Evolutionary conservation across 2,888 invertebrate species (phyloP), one percentile per base, ranked within the genome.

Genomic region (Poecilus cupreus): DNA sequence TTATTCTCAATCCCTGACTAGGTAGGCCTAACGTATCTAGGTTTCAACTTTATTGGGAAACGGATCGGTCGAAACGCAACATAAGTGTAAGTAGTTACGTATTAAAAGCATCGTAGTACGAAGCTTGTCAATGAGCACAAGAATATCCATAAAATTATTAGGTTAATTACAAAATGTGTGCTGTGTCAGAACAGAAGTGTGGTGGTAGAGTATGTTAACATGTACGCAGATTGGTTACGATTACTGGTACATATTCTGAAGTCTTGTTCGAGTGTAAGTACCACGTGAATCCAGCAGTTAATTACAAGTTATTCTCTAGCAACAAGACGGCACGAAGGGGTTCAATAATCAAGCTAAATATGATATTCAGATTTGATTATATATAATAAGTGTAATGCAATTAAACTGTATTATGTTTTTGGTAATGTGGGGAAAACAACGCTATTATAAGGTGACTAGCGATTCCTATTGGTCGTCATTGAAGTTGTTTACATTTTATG

Each of bases 401-500:
- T 68, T 68, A 68, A 68, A 68, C 8, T 10, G 18, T 68, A 68
- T 68, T 68, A 68, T 68, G 13, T 39, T 68, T 68, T 37, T 18
- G 32, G 39, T 68, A 68, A 68, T 68, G 26, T 37, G 11, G 16
- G 13, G 11, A 68, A 68, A 68, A 68, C 68, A 68, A 37, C n/a
- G 10, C 18, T 13, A 68, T 68, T 68, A 37, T 60, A 51, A 51
- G 51, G 51, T 51, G 51, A 13, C 18, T 18, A 60, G 60, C 10
- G 60, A 22, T 11, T 60, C 13, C 51, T 51, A 51, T 60, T 60
- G 60, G 60, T 11, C n/a, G 32, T 24, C 60, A 60, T 60, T 60
- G 24, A 60, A 57, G 60, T 37, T 68, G 68, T 68, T 68, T 68
- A 68, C 68, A 37, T 37, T 68, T 68, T 18, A 37, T 68, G 68